Percentiles rank a stretch among this genome's conserved stretches.
phyloP scores from a whole-genome alignment of 2,888 invertebrate species.

The Onchidella celtica region DNA sequence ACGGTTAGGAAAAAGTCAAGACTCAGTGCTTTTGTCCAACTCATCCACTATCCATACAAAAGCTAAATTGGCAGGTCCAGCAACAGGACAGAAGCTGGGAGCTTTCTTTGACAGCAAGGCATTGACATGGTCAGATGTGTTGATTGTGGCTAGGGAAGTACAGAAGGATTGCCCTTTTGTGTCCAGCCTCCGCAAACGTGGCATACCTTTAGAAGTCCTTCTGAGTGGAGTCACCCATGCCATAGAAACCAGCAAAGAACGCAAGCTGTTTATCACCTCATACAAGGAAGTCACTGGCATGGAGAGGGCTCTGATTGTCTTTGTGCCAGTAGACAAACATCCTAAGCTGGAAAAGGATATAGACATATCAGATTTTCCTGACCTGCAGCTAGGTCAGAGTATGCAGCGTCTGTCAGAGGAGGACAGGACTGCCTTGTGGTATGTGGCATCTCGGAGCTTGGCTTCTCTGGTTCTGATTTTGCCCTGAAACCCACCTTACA shows the following conservation, averaged over 20 bases:
- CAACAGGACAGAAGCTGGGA: background rate
- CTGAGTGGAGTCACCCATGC: constrained; percentile 1
- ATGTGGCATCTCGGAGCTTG: constrained; percentile 49
- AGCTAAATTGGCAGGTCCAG: background rate
- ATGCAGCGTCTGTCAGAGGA: constrained; percentile 24
- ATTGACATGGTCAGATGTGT: constrained; percentile 40
- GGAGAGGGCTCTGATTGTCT: constrained; percentile 49
- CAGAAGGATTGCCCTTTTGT: constrained; percentile 19
- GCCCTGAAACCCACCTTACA: constrained; percentile 33
- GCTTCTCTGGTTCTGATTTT: constrained; percentile 40
- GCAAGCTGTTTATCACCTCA: constrained; percentile 44
- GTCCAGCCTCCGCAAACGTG: background rate
- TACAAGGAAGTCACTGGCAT: constrained; percentile 48
- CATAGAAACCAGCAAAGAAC: constrained; percentile 37
- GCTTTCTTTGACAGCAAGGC: background rate
- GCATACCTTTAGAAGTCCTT: constrained; percentile 34
- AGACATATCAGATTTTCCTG: background rate
- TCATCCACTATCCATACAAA: background rate
- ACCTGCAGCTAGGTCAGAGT: constrained; percentile 30
- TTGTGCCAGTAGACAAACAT: constrained; percentile 26
- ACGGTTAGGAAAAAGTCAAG: background rate
- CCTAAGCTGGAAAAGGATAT: background rate
- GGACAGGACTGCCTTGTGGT: constrained; percentile 46
- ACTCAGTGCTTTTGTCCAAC: background rate
- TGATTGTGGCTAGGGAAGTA: constrained; percentile 35